Evolutionary conservation across 2,888 invertebrate genomes (phyloP).

Genomic region (Tetramorium bicarinatum): DNA sequence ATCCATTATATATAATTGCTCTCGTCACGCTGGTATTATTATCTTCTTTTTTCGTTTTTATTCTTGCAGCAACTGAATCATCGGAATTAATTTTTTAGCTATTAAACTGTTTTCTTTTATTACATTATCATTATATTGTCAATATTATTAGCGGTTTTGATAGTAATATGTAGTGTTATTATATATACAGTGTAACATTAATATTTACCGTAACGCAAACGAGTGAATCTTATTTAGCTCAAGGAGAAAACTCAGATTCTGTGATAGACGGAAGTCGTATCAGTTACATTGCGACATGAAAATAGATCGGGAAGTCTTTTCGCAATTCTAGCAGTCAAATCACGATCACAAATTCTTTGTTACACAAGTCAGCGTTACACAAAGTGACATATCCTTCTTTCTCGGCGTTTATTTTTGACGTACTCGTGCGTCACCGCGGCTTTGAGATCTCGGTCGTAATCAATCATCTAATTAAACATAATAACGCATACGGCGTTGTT

Average conservation of each 20-base stretch:
- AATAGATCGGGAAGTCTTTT: constrained; percentile 15
- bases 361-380: neutral
- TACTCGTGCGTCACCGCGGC: neutral
- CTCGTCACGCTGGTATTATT: constrained; percentile 24
- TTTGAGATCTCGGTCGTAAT: neutral
- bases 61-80: constrained; percentile 27
- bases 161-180: too few species aligned
- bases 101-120: neutral
- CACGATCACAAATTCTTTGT: neutral
- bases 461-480: constrained; percentile 13
- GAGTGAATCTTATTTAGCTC: neutral
- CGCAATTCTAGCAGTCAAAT: neutral
- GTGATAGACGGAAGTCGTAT: neutral
- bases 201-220: neutral
- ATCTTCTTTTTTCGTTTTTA: neutral
- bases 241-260: neutral
- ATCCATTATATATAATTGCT: constrained; percentile 48
- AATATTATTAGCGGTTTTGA: neutral
- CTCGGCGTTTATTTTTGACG: neutral
- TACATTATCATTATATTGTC: neutral
- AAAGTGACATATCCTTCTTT: neutral
- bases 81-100: constrained; percentile 9
- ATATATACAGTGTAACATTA: neutral
- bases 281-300: neutral
- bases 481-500: constrained; percentile 58